Evolutionary conservation across 2,888 invertebrate species (phyloP), one percentile per base, ranked within the genome.

Genomic region (Athalia circularis): DNA sequence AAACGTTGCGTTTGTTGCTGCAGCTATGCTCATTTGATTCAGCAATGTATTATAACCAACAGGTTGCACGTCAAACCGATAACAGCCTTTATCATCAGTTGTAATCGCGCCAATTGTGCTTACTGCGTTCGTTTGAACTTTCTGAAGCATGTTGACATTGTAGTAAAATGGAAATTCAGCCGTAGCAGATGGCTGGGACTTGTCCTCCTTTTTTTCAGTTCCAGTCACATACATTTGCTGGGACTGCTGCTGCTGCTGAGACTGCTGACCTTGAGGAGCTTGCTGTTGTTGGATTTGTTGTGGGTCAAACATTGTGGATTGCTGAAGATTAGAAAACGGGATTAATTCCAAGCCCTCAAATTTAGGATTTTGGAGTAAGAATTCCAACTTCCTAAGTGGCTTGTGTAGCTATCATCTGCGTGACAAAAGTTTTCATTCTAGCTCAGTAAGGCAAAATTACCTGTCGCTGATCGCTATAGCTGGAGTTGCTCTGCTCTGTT

Each of bases 21-120:
- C 91, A 6, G 95, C 94, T 80, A 96, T 92, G 85, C 96, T 95
- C 95, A 96, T 96, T 90, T 96, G 96, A 90, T 96, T 96, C 70
- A 95, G 94, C 83, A 96, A 91, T 3, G 96, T 96, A 92, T 96
- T 96, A 88, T 96, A 96, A 87, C 95, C 95, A 74, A 90, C 89
- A 64, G 90, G 90, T 81, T 90, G 90, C n/a, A 92, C 91, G 82
- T 92, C 92, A 81, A 92, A 91, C 62, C 92, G 89, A 84, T 92
- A 92, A 81, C 91, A 91, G 70, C 90, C 90, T 79, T 92, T 91
- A 80, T 91, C 92, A 79, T 91, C 91, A 65, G 90, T 88, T 61
- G 90, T 88, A 74, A 91, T 90, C 43, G 90, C 88, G 80, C 90
- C 90, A 50, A 91, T 90, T 64, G 91, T 90, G 82, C 90, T 90